Conservation (phyloP, 2,797 vertebrate genomes). For the Chloroceryle amazona region DNA sequence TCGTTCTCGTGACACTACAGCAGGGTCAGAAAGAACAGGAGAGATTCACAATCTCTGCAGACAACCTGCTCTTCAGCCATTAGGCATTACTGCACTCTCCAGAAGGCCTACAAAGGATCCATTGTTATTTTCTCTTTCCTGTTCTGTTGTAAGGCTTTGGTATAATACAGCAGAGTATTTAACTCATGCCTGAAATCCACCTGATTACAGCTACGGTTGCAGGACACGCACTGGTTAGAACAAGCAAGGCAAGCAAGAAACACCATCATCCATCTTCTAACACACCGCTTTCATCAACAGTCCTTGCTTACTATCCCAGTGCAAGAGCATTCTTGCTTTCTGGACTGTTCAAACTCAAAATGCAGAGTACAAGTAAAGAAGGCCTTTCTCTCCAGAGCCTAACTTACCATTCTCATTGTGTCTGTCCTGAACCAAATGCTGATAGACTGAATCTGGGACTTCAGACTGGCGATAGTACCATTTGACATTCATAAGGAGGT, state of each 20-base stretch:
- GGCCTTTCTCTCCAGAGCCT: neutral
- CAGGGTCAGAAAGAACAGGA: neutral
- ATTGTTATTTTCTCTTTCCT: neutral
- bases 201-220: neutral
- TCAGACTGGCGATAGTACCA: conserved; percentile 99
- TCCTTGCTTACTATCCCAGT: rapidly evolving
- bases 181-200: neutral
- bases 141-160: neutral
- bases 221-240: neutral
- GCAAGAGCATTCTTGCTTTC: neutral
- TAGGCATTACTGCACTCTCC: neutral
- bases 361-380: neutral
- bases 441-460: conserved; percentile 99
- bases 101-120: neutral
- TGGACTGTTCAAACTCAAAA: neutral
- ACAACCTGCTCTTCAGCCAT: neutral
- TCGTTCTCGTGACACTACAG: rapidly evolving
- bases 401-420: conserved; percentile 97
- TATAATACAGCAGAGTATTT: neutral
- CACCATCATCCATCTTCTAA: neutral
- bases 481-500: conserved; percentile 99
- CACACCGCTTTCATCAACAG: rapidly evolving
- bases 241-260: neutral
- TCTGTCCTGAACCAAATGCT: conserved; percentile 99
- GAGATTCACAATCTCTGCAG: neutral